Evolutionary conservation across 2,888 invertebrate genomes (phyloP).

Genomic region (Cephus runcator): DNA sequence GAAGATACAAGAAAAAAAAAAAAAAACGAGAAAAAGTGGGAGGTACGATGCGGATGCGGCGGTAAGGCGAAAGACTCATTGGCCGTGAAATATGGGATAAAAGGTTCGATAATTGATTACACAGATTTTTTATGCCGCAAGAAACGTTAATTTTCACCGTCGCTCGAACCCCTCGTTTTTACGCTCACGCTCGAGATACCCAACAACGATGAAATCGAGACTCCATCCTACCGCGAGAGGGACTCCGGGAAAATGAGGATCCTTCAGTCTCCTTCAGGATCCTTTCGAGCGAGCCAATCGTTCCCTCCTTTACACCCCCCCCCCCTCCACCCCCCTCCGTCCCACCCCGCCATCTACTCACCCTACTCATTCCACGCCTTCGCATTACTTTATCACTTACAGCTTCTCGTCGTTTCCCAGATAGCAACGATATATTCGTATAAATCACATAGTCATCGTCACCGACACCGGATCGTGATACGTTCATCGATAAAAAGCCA

Average conservation of each 20-base stretch:
- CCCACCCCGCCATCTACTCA: too few relatives aligned
- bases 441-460: not conserved
- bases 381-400: not conserved
- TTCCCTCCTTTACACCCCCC: not conserved
- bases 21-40: constrained; percentile 39
- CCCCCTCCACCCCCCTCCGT: too few relatives aligned
- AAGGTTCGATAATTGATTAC: constrained; percentile 64
- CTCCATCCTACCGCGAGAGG: not conserved
- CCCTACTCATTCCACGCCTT: not conserved
- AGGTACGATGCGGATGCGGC: constrained; percentile 31
- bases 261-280: not conserved
- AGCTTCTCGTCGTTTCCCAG: not conserved
- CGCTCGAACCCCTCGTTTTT: constrained; percentile 31
- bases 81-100: constrained; percentile 62
- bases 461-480: not conserved
- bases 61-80: constrained; percentile 48
- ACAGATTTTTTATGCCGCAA: constrained; percentile 64
- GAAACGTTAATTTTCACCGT: constrained; percentile 61
- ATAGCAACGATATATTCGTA: not conserved
- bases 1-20: constrained; percentile 19
- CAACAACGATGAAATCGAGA: not conserved
- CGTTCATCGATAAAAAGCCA: not conserved
- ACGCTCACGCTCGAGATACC: constrained; percentile 5
- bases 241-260: not conserved
- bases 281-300: not conserved